Evolutionary conservation across 2,113 vertebrate genomes (phyloP).

Genomic region (Peromyscus leucopus): DNA sequence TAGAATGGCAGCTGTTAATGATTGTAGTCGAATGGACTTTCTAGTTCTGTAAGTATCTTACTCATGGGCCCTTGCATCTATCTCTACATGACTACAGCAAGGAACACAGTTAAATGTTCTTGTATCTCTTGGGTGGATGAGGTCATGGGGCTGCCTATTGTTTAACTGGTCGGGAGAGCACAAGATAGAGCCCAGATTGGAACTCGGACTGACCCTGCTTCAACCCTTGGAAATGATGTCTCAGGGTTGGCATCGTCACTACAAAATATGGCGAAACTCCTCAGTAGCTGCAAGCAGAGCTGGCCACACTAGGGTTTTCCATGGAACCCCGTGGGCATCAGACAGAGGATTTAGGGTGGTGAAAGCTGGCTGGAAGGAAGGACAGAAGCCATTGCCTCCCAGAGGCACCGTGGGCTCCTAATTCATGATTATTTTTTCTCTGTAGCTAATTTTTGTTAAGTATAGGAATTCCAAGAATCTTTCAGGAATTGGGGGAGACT

Average conservation of each 20-base stretch:
- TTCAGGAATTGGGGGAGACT: slow-evolving; percentile 85
- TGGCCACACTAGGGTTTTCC: neutral
- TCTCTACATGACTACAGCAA: neutral
- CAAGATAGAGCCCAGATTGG: neutral
- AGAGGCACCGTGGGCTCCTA: neutral
- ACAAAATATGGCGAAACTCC: too few species aligned
- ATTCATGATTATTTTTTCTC: slow-evolving; percentile 75
- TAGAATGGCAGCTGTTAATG: neutral
- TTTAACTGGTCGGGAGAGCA: neutral
- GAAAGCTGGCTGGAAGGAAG: neutral
- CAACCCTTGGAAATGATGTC: neutral
- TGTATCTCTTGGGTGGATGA: neutral
- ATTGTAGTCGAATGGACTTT: neutral
- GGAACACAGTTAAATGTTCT: neutral
- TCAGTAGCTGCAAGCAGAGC: neutral
- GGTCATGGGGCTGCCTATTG: neutral
- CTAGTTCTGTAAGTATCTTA: neutral
- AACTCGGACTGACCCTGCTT: neutral
- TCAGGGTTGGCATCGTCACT: neutral
- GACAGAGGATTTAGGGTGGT: neutral
- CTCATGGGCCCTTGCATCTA: neutral
- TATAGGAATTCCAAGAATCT: slow-evolving; percentile 89
- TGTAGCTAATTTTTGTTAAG: slow-evolving; percentile 84
- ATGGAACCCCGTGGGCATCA: neutral
- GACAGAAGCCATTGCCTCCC: neutral